These are phyloP conservation scores for Philopotamus ludificatus DNA, from an alignment of 1,140 invertebrate genomes.

Conservation along the genomic window DNA sequence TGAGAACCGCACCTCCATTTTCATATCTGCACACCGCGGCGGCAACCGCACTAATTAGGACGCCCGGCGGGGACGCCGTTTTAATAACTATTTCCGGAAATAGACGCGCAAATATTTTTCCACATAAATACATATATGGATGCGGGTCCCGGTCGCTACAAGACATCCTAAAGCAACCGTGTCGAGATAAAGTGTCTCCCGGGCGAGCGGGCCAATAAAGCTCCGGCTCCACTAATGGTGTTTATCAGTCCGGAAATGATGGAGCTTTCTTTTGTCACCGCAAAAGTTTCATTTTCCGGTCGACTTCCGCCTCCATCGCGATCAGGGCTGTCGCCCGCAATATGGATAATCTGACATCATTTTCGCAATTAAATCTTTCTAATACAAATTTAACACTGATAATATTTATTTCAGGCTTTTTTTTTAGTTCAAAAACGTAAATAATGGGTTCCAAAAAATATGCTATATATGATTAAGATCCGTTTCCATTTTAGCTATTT, in stretches of 20 bases:
- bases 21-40: slow-evolving; percentile 5
- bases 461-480: too few species aligned
- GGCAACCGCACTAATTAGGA: slow-evolving; percentile 3
- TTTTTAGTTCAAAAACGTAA: too few species aligned
- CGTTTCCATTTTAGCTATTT: too few species aligned
- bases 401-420: too few species aligned
- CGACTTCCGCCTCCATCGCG: slow-evolving; percentile 36
- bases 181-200: slow-evolving; percentile 35
- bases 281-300: slow-evolving; percentile 42
- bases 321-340: background rate
- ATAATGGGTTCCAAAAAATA: too few species aligned
- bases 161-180: slow-evolving; percentile 33
- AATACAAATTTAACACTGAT: too few species aligned
- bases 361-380: too few species aligned
- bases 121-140: background rate
- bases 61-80: background rate
- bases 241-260: slow-evolving; percentile 42
- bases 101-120: background rate
- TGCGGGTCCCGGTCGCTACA: slow-evolving; percentile 2
- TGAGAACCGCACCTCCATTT: slow-evolving; percentile 12
- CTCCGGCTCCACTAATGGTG: slow-evolving; percentile 37
- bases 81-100: background rate
- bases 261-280: slow-evolving; percentile 43
- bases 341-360: too few species aligned
- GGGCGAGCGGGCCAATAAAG: slow-evolving; percentile 30